Conservation (phyloP, 2,797 vertebrate species). For the Parauchenoglanis punctatus region DNA sequence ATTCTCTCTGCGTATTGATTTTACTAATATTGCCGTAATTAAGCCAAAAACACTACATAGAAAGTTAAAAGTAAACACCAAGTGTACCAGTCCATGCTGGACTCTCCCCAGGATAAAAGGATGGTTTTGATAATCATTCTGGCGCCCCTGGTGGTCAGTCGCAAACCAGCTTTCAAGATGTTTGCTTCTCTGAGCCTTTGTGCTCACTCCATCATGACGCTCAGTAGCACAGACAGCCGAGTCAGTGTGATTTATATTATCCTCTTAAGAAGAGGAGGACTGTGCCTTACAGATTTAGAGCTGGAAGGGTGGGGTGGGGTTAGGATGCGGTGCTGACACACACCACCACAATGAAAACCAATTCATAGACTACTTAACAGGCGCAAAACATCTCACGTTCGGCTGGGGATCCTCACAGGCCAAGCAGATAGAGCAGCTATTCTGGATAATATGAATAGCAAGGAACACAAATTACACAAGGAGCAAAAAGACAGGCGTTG, state of each 20-base stretch:
- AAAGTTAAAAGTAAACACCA: background rate
- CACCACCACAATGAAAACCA: background rate
- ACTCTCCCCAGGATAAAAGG: background rate
- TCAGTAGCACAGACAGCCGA: background rate
- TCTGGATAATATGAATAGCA: background rate
- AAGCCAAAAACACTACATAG: background rate
- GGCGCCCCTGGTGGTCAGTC: background rate
- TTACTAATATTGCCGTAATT: background rate
- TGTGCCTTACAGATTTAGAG: constrained; percentile 35
- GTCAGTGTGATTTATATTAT: constrained; percentile 11
- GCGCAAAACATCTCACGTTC: background rate
- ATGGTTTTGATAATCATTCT: background rate
- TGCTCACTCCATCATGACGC: background rate
- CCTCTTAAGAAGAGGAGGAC: constrained; percentile 3
- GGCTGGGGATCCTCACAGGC: background rate
- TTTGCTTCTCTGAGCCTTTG: background rate
- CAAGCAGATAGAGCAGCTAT: background rate
- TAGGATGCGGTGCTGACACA: no score
- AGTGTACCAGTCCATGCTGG: background rate
- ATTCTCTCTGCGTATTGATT: background rate
- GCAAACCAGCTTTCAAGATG: background rate
- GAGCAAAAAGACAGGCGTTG: background rate
- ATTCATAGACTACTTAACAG: background rate
- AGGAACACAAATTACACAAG: background rate
- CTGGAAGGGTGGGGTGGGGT: background rate